Percentiles rank a stretch among this genome's conserved stretches.
Evolutionary conservation across 53 echinoderm and acorn worm genomes (phyloP).

Genomic region (Pentamera pediparva): DNA sequence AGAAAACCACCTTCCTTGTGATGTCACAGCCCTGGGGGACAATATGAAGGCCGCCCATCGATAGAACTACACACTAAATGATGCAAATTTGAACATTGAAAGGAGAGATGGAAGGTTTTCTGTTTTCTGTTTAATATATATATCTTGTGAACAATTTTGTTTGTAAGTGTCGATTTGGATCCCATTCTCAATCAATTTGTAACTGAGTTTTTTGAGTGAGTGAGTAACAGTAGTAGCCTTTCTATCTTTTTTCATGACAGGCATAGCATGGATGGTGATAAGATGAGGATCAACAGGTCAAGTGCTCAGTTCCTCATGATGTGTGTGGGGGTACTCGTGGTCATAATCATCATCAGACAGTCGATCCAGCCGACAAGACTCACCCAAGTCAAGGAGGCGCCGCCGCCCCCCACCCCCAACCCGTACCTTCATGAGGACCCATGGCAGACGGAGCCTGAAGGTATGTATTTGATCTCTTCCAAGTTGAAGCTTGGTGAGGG

Average conservation of each 20-base stretch:
- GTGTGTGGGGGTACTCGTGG: slow-evolving; percentile 43
- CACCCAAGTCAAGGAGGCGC: slow-evolving; percentile 34
- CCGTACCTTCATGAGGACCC: slow-evolving; percentile 43
- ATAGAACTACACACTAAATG: too few species aligned
- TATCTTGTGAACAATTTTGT: too few species aligned
- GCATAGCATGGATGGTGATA: background rate
- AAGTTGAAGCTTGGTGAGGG: background rate
- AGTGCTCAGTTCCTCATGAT: slow-evolving; percentile 56
- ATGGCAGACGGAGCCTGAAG: slow-evolving; percentile 60
- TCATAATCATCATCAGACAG: slow-evolving; percentile 52
- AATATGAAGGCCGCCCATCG: too few species aligned
- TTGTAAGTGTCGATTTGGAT: too few species aligned
- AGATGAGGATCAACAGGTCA: slow-evolving; percentile 17
- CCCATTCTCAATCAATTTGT: too few species aligned
- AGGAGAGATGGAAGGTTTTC: too few species aligned
- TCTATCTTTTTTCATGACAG: background rate
- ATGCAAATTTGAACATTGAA: too few species aligned
- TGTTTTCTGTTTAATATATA: too few species aligned
- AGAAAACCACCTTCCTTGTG: too few species aligned
- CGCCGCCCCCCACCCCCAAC: slow-evolving; percentile 10
- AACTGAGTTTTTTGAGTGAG: too few species aligned
- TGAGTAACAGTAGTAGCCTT: too few species aligned
- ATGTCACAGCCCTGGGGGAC: too few species aligned
- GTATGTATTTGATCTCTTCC: slow-evolving; percentile 12
- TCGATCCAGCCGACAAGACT: slow-evolving; percentile 61